Percentiles rank a stretch among this genome's conserved stretches.
Conservation (phyloP, 2,797 vertebrate genomes). For the Nyctalus aviator region DNA sequence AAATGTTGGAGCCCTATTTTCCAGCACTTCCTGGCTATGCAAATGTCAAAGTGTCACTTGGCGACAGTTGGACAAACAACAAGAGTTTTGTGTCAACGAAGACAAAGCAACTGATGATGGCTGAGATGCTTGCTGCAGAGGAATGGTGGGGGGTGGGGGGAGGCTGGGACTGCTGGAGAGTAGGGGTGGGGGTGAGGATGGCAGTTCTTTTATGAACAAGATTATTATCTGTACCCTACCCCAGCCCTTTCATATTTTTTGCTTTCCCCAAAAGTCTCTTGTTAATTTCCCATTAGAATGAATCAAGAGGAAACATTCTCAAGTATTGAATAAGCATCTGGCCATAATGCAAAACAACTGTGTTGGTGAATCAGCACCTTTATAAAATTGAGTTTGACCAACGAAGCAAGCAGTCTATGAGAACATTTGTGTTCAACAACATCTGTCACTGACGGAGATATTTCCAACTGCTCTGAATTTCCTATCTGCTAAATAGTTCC, state of each 20-base stretch:
- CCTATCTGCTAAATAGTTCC: constrained; percentile 39
- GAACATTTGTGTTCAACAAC: constrained; percentile 62
- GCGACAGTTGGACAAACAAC: constrained; percentile 80
- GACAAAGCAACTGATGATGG: constrained; percentile 75
- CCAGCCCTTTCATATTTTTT: background rate
- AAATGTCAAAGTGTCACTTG: constrained; percentile 79
- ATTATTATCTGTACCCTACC: constrained; percentile 21
- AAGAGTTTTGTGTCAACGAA: constrained; percentile 64
- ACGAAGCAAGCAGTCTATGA: constrained; percentile 61
- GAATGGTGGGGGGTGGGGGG: background rate
- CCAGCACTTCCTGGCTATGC: constrained; percentile 78
- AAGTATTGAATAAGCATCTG: constrained; percentile 64
- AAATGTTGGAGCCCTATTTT: constrained; percentile 75
- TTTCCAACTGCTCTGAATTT: constrained; percentile 52
- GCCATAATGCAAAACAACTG: constrained; percentile 56
- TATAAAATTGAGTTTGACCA: constrained; percentile 64
- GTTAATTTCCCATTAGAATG: constrained; percentile 64
- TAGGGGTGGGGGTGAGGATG: fast-evolving
- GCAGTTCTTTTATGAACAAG: background rate
- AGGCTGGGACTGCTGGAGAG: too few relatives aligned
- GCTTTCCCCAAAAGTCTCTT: constrained; percentile 43
- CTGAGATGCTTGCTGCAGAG: background rate
- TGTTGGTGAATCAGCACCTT: constrained; percentile 46
- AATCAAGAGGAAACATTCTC: constrained; percentile 64
- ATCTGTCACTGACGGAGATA: constrained; percentile 63